Percentiles rank a stretch among this genome's conserved stretches.
phyloP scores from a whole-genome alignment of 2,113 vertebrate genomes.

The Lagopus muta region DNA sequence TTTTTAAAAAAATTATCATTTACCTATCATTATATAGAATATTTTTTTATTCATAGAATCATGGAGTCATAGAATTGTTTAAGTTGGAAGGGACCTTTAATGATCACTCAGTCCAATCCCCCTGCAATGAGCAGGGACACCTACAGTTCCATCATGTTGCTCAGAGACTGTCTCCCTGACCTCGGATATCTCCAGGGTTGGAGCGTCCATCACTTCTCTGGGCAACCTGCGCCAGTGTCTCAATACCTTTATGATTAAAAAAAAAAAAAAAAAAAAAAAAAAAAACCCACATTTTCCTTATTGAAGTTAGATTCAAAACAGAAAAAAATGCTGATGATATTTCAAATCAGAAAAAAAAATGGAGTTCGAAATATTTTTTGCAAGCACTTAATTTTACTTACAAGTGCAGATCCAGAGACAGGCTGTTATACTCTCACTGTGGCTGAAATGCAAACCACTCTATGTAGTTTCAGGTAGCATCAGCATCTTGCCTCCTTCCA shows the following conservation, averaged over 20 bases:
- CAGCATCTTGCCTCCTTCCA: not conserved
- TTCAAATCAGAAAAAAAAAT: not conserved
- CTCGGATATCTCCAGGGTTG: too few relatives aligned
- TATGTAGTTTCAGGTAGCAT: not conserved
- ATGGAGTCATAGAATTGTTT: too few relatives aligned
- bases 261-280: too few relatives aligned
- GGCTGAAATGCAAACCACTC: not conserved
- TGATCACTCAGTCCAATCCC: too few relatives aligned
- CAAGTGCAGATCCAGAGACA: not conserved
- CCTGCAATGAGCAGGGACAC: too few relatives aligned
- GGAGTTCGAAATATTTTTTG: not conserved
- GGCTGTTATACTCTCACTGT: not conserved
- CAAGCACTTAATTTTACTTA: not conserved
- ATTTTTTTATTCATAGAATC: not conserved
- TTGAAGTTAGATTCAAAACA: not conserved
- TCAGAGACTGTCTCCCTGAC: too few relatives aligned
- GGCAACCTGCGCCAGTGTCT: too few relatives aligned
- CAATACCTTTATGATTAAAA: too few relatives aligned
- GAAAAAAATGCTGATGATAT: not conserved
- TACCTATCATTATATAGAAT: not conserved
- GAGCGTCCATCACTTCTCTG: too few relatives aligned
- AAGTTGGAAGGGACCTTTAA: too few relatives aligned
- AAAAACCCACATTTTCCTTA: too few relatives aligned
- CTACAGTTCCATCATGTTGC: too few relatives aligned
- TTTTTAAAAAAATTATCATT: not conserved